Evolutionary conservation across 2,888 invertebrate species (phyloP).

Genomic region (Platycheirus albimanus): DNA sequence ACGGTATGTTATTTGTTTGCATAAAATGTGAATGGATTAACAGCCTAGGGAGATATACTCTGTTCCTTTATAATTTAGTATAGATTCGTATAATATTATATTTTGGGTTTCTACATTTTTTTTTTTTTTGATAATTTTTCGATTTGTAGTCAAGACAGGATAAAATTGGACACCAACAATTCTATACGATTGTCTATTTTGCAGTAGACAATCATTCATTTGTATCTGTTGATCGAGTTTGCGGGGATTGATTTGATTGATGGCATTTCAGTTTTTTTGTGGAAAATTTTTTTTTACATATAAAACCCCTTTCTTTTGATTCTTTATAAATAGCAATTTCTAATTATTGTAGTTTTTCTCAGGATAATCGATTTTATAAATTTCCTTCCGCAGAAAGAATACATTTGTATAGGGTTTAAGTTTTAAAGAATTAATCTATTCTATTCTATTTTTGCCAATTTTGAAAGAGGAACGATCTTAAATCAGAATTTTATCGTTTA

Average conservation of each 20-base stretch:
- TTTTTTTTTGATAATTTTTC: slow-evolving; percentile 80
- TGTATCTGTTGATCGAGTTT: slow-evolving; percentile 58
- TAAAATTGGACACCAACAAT: slow-evolving; percentile 18
- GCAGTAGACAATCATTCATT: slow-evolving; percentile 64
- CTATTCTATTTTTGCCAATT: too few relatives aligned
- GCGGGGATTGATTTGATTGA: slow-evolving; percentile 58
- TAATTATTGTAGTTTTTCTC: too few relatives aligned
- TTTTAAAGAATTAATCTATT: too few relatives aligned
- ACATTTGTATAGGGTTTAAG: too few relatives aligned
- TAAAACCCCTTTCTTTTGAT: too few relatives aligned
- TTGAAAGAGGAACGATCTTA: too few relatives aligned
- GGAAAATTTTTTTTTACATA: too few relatives aligned
- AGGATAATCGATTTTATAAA: too few relatives aligned
- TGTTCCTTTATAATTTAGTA: slow-evolving; percentile 33
- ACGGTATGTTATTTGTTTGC: slow-evolving; percentile 69
- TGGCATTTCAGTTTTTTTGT: slow-evolving; percentile 16
- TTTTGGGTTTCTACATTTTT: neutral
- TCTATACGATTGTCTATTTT: slow-evolving; percentile 49
- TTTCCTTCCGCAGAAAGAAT: too few relatives aligned
- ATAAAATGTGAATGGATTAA: slow-evolving; percentile 63
- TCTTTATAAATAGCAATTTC: too few relatives aligned
- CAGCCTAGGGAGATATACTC: neutral
- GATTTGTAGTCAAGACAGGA: slow-evolving; percentile 79
- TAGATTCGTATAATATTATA: slow-evolving; percentile 46
- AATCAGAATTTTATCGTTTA: too few relatives aligned